Evolutionary conservation across 2,797 vertebrate species (phyloP).

Genomic region (Centroberyx gerrardi): DNA sequence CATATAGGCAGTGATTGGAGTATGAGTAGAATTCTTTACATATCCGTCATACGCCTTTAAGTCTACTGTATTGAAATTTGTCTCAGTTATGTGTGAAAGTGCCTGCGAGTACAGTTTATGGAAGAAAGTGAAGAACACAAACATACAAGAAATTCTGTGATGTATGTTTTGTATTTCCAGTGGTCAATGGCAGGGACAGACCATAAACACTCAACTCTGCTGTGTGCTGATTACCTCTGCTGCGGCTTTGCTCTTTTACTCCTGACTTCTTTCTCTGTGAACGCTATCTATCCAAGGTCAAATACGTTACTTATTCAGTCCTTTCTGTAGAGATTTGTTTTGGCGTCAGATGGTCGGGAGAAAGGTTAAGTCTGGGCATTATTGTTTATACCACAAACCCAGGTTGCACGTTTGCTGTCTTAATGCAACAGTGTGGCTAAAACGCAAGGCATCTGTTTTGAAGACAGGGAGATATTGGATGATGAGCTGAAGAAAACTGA

Average conservation of each 20-base stretch:
- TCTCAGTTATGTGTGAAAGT: slow-evolving; percentile 7
- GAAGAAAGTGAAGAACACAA: neutral
- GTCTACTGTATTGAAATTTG: slow-evolving; percentile 24
- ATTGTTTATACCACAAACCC: slow-evolving; percentile 30
- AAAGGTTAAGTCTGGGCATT: slow-evolving; percentile 40
- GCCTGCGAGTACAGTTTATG: neutral
- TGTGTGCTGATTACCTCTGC: neutral
- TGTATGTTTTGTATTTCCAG: neutral
- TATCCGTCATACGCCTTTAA: neutral
- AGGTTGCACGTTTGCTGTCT: neutral
- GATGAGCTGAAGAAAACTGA: neutral
- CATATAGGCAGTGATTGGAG: neutral
- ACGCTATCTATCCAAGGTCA: neutral
- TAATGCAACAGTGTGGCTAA: slow-evolving; percentile 38
- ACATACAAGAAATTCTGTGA: neutral
- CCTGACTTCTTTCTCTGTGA: neutral
- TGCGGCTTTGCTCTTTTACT: neutral
- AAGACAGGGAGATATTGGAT: slow-evolving; percentile 1
- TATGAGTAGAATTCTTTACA: neutral
- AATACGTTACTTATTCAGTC: neutral
- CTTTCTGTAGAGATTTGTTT: slow-evolving; percentile 14
- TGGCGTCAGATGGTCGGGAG: slow-evolving; percentile 1
- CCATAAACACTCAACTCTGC: slow-evolving; percentile 1
- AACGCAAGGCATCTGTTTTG: slow-evolving; percentile 25
- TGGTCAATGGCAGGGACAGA: slow-evolving; percentile 6